Base-by-base conservation (phyloP, 2,797 vertebrate genomes). In the Gobio occitaniae region DNA sequence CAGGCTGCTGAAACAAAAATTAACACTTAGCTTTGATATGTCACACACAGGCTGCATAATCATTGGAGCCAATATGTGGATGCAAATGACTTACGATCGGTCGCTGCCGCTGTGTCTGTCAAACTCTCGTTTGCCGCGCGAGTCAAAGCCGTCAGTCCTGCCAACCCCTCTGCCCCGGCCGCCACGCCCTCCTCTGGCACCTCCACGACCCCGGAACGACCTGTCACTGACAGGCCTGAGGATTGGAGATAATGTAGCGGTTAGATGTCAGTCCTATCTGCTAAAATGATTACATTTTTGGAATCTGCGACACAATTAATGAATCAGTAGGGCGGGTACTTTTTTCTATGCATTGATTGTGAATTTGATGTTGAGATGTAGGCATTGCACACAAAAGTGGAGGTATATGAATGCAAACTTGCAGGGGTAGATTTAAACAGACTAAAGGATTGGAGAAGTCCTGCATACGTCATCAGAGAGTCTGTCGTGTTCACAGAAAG, bases 101-200 rank as follows among this genome's bases (percentile, higher is more conserved):
- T 99, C 98, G 10, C 97, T 99, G 94, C 98, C 98, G 54, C 98
- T 99, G 90, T 99, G 98, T 89, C 98, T 95, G 92, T 99, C 98
- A 86, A 99, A 99, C 95, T 99, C 98, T 59, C 98, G 97, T 50
- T 99, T 99, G 92, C 98, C 98, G 78, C 98, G 94, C 6, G 97
- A 97, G 92, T 99, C 98, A 91, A 99, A 99, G 32, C 98, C 98
- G 32, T 99, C 98, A 0, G 94, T 95, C 90, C 98, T 96, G 87
- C 97, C 97, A 92, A 99, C 95, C 61, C 98, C 98, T 29, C 98
- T 97, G 1, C 98, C 98, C 2, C 98, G 95, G 32, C 96, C 93
- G 4, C 95, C 95, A 1, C 88, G 95, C 1, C 92, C 93, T 13
- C 97, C 97, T 89, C 98, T 92, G 89, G 94, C 93, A 11, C 95